Percentiles rank a stretch among this genome's conserved stretches.
Evolutionary conservation across 2,113 vertebrate species (phyloP).

Genomic region (Odobenus rosmarus): DNA sequence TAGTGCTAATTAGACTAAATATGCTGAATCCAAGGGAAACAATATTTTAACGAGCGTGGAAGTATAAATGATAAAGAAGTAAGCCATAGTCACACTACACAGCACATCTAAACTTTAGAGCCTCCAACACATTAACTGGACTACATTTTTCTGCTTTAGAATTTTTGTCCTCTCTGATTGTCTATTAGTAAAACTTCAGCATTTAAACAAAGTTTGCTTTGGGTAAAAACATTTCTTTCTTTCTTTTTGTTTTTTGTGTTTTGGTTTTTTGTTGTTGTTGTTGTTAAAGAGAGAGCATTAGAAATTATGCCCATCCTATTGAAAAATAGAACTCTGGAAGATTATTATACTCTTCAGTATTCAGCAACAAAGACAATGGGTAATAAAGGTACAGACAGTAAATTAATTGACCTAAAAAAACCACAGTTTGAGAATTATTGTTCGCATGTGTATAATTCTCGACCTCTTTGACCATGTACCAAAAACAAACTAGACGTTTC

Average conservation of each 20-base stretch:
- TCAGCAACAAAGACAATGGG: neutral
- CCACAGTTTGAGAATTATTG: neutral
- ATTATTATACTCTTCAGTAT: neutral
- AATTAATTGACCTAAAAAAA: neutral
- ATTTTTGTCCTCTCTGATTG: neutral
- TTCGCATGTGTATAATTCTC: neutral
- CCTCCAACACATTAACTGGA: neutral
- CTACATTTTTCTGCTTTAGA: neutral
- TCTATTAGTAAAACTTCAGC: neutral
- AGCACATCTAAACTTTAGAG: neutral
- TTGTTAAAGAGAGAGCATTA: neutral
- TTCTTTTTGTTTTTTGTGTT: too few relatives aligned
- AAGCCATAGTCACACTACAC: neutral
- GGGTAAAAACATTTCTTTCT: neutral
- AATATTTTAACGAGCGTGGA: neutral
- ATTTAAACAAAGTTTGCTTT: slow-evolving; percentile 5
- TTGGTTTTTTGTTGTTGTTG: too few relatives aligned
- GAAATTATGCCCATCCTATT: neutral
- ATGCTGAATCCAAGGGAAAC: neutral
- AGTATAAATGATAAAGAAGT: neutral
- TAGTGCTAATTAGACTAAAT: slow-evolving; percentile 2
- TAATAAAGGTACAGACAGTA: neutral
- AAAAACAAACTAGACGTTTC: neutral
- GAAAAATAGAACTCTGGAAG: neutral
- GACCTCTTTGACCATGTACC: neutral